Conservation (phyloP, 2,113 vertebrate genomes). For the Pygoscelis adeliae region DNA sequence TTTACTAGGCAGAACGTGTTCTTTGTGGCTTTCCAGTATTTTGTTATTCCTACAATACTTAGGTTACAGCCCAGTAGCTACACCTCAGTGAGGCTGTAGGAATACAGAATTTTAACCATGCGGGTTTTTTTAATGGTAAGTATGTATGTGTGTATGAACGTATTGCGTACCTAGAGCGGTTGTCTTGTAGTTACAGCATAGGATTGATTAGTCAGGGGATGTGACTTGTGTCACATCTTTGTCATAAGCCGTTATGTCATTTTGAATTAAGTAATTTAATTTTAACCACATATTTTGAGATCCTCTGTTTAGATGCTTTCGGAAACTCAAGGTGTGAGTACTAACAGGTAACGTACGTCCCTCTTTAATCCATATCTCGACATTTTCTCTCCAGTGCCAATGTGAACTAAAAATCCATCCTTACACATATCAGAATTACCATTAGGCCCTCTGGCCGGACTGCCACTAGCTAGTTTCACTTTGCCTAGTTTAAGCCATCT, state of each 20-base stretch:
- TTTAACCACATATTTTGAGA: constrained; percentile 50
- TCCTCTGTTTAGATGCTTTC: constrained; percentile 62
- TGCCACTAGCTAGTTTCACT: constrained; percentile 69
- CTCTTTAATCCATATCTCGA: constrained; percentile 24
- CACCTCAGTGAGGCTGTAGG: neutral
- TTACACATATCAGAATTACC: constrained; percentile 50
- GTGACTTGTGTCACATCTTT: neutral
- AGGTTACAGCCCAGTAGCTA: neutral
- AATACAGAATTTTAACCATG: neutral
- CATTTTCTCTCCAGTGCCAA: constrained; percentile 61
- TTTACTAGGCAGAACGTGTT: neutral
- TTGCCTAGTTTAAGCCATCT: constrained; percentile 72
- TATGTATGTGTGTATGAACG: neutral
- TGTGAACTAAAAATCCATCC: constrained; percentile 64
- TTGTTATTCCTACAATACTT: neutral
- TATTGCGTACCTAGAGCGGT: neutral
- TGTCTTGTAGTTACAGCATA: neutral
- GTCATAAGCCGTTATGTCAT: constrained; percentile 16
- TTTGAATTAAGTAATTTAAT: constrained; percentile 9
- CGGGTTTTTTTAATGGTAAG: neutral
- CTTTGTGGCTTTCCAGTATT: neutral
- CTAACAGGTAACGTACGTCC: constrained; percentile 9
- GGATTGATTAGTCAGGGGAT: neutral
- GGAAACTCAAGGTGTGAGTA: constrained; percentile 29
- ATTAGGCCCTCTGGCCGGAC: constrained; percentile 69